Percentiles rank a stretch among this genome's conserved stretches.
Evolutionary conservation across 2,888 invertebrate genomes (phyloP).

Genomic region (Dendrolimus houi): DNA sequence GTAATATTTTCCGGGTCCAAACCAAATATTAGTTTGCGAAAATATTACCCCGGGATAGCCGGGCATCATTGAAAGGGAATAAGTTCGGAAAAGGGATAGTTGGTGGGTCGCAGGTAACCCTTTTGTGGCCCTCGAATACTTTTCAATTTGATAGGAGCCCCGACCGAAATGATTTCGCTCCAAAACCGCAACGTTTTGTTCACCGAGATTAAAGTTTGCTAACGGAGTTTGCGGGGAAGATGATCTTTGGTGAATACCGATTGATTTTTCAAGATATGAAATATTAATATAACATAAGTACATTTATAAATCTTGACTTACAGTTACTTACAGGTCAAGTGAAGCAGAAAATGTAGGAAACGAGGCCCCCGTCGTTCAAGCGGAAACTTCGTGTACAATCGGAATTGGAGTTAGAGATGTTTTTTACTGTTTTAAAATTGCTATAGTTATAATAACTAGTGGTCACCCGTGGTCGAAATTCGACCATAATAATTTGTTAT

Average conservation of each 20-base stretch:
- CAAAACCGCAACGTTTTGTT: slow-evolving; percentile 3
- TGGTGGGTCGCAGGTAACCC: slow-evolving; percentile 3
- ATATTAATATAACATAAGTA: no score
- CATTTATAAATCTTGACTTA: no score
- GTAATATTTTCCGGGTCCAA: neutral
- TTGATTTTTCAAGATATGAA: no score
- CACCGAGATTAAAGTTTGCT: slow-evolving; percentile 7
- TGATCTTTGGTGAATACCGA: neutral
- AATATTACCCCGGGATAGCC: slow-evolving; percentile 8
- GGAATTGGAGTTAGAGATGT: no score
- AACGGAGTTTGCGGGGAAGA: neutral
- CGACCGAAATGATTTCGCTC: slow-evolving; percentile 3
- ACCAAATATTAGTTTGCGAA: slow-evolving; percentile 17
- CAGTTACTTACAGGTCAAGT: no score
- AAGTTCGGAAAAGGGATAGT: slow-evolving; percentile 9
- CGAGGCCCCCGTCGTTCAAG: no score
- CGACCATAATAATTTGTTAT: no score
- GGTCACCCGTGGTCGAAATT: no score
- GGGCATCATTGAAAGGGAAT: slow-evolving; percentile 16
- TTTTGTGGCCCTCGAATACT: slow-evolving; percentile 3
- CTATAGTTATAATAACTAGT: no score
- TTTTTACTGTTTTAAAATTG: no score
- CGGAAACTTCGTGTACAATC: no score
- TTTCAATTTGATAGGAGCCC: slow-evolving; percentile 8
- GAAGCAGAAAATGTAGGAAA: no score